Evolutionary conservation across 2,888 invertebrate genomes (phyloP).

Genomic region (Chymomyza procnemis): DNA sequence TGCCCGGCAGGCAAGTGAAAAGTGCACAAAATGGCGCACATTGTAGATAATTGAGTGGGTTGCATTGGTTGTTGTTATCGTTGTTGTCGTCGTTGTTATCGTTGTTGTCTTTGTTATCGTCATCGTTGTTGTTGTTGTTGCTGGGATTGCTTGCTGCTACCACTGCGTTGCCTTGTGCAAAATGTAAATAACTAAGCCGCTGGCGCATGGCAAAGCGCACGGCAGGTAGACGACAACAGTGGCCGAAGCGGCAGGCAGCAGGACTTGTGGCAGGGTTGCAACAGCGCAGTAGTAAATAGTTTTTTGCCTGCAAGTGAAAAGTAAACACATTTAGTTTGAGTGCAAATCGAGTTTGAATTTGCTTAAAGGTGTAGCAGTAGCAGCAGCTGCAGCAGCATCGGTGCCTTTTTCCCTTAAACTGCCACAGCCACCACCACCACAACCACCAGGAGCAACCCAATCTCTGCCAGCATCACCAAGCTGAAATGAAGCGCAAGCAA

Average conservation of each 20-base stretch:
- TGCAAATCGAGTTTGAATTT: slow-evolving; percentile 68
- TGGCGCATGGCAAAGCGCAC: slow-evolving; percentile 25
- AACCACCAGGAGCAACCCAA: not conserved
- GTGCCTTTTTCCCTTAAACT: not conserved
- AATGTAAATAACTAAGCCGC: slow-evolving; percentile 58
- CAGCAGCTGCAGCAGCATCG: slow-evolving; percentile 2
- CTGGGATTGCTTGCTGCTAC: slow-evolving; percentile 3
- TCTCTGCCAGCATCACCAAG: not conserved
- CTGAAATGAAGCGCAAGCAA: slow-evolving; percentile 1
- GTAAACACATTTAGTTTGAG: slow-evolving; percentile 68
- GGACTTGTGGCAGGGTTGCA: not conserved
- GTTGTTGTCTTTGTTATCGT: not conserved
- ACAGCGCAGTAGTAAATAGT: slow-evolving; percentile 50
- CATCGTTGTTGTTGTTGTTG: slow-evolving; percentile 3
- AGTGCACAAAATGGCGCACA: slow-evolving; percentile 55
- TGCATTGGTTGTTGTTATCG: slow-evolving; percentile 23
- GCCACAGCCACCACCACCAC: not conserved
- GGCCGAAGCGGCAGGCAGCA: not conserved
- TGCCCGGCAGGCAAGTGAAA: slow-evolving; percentile 43
- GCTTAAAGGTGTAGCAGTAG: slow-evolving; percentile 47
- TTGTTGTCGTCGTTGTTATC: slow-evolving; percentile 14
- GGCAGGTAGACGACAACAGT: not conserved
- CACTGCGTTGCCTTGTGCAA: slow-evolving; percentile 16
- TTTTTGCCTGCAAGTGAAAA: slow-evolving; percentile 58
- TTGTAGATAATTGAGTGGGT: slow-evolving; percentile 53